Percentiles rank a stretch among this genome's conserved stretches.
Evolutionary conservation across 2,113 vertebrate genomes (phyloP).

Genomic region (Nothocercus nigrocapillus): DNA sequence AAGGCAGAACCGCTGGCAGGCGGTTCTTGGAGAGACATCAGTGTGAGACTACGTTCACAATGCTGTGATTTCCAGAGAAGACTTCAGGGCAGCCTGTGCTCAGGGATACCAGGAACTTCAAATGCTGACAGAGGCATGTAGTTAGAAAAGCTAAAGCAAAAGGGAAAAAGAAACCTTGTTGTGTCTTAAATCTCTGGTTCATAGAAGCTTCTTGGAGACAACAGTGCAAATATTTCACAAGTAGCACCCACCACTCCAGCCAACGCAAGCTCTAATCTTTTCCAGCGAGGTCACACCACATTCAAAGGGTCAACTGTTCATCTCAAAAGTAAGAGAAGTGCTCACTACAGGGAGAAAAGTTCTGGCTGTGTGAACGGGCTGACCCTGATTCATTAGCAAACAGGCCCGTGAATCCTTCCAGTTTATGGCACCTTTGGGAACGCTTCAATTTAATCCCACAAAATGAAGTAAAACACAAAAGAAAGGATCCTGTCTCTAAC

Average conservation of each 20-base stretch:
- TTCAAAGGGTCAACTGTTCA: too few species aligned
- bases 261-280: neutral
- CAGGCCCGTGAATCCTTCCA: neutral
- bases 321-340: neutral
- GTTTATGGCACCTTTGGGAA: too few species aligned
- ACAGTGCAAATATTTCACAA: neutral
- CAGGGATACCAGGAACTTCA: neutral
- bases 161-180: neutral
- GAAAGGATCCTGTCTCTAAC: neutral
- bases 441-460: neutral
- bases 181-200: neutral
- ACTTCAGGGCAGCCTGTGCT: neutral
- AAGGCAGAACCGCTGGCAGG: neutral
- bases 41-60: accelerated
- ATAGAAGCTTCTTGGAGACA: neutral
- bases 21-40: neutral
- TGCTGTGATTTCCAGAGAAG: neutral
- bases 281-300: neutral
- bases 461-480: neutral
- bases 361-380: neutral
- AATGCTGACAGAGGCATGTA: neutral
- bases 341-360: neutral
- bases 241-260: accelerated
- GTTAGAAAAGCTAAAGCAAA: neutral
- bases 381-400: neutral